These are phyloP conservation scores for Cavia porcellus DNA, from an alignment of 2,113 vertebrate genomes.

Conservation along the genomic window DNA sequence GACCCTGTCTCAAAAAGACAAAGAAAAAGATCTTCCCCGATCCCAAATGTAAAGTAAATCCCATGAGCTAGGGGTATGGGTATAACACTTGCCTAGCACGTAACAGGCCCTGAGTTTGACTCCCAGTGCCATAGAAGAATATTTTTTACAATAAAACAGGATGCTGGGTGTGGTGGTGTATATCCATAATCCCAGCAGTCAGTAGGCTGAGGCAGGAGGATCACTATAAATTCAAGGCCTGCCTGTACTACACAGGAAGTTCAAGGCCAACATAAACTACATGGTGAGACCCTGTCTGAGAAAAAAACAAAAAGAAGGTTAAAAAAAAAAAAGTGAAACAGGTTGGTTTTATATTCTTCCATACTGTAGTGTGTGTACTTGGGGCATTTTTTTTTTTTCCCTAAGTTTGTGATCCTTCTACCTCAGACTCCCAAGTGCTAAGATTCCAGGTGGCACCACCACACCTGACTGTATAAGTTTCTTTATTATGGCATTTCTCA, in stretches of 20 bases:
- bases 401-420: not conserved
- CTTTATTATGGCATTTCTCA: not conserved
- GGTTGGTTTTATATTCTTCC: not conserved
- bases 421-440: not conserved
- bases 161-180: not conserved
- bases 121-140: not conserved
- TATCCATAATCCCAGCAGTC: not conserved
- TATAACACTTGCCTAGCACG: not conserved
- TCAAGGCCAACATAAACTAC: not conserved
- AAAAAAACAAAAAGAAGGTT: not conserved
- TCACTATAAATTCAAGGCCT: not conserved
- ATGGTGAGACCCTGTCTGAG: not conserved
- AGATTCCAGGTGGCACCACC: not conserved
- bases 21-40: not conserved
- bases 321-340: not conserved
- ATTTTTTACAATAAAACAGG: not conserved
- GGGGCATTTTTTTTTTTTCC: not conserved
- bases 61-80: not conserved
- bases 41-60: not conserved
- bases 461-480: not conserved
- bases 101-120: not conserved
- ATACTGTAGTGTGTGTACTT: not conserved
- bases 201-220: not conserved
- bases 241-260: not conserved
- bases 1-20: not conserved